Base-by-base conservation (phyloP, 2,797 vertebrate genomes). In the Dryobates pubescens region DNA sequence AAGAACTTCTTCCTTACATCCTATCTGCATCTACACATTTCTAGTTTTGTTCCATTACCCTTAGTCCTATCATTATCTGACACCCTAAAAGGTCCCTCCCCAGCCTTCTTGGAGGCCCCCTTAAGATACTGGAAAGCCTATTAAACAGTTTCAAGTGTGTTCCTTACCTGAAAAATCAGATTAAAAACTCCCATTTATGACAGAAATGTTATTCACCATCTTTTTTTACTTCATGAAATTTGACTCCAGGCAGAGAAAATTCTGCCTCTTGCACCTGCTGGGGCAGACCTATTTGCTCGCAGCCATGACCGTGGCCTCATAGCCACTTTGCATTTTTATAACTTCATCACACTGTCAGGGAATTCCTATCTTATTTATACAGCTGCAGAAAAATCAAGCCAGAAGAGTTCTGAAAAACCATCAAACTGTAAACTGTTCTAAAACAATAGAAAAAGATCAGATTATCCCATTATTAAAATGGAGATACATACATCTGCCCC, bases 321-420 rank as follows among this genome's bases (percentile, higher is more conserved):
- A 83, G 26, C 11, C 56, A 64, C 19, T 41, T 87, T 74, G 27
- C 64, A 27, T 69, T 76, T 76, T 65, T 59, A 32, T 47, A 75
- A 58, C 15, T 72, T 71, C 78, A 83, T 59, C 70, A 45, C n/a
- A 14, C 9, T 73, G 63, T 14, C 76, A 92, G 56, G 83, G 36
- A 86, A 91, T 53, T 67, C 64, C 85, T 74, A 67, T 89, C 75
- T 74, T 86, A 75, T 89, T 93, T 87, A 83, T 77, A 82, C 89
- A 94, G 69, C 69, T 78, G 62, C 24, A 76, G 68, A 72, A 84
- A 86, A 91, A 89, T 8, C 54, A 89, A 32, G n/a, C 47, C 63
- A 75, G 23, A 49, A 36, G 26, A 41, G 14, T 57, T 85, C 75
- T 75, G 67, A 27, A 83, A 91, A 75, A 45, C 0, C n/a, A 75